phyloP scores from a whole-genome alignment of 1,140 invertebrate species.

The Temnothorax nylanderi region DNA sequence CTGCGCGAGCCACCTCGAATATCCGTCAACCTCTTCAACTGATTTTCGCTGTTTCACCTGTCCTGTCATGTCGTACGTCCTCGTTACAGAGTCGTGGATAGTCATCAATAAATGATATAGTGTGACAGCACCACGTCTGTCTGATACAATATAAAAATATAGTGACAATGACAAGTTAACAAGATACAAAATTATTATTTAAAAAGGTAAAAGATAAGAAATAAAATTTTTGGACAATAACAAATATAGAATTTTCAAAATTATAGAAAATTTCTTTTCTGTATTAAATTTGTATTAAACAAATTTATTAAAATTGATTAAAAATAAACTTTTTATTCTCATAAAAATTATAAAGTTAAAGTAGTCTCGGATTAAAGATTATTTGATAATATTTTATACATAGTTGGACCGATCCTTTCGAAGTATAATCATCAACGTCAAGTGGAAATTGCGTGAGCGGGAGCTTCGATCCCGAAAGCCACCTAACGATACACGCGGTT shows the following conservation, averaged over 20 bases:
- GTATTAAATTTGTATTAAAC: not conserved
- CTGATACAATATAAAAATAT: not conserved
- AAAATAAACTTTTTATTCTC: not conserved
- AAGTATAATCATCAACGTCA: not conserved
- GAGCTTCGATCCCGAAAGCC: not conserved
- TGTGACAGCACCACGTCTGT: not conserved
- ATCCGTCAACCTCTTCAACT: constrained; percentile 41
- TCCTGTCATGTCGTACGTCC: constrained; percentile 11
- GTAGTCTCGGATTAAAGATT: not conserved
- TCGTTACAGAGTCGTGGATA: not conserved
- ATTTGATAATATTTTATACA: not conserved
- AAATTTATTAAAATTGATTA: not conserved
- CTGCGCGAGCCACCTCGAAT: constrained; percentile 30
- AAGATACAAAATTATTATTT: constrained; percentile 7
- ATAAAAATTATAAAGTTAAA: constrained; percentile 8
- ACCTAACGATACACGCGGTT: constrained; percentile 32
- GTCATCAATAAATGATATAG: not conserved
- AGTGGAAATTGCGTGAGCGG: not conserved
- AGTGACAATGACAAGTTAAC: no score
- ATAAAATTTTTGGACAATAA: not conserved
- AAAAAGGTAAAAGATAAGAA: not conserved
- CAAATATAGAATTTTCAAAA: constrained; percentile 1
- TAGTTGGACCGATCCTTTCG: not conserved
- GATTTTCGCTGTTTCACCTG: constrained; percentile 56
- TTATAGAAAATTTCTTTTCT: not conserved